phyloP scores from a whole-genome alignment of 2,888 invertebrate species.

The Pheosia gnoma region DNA sequence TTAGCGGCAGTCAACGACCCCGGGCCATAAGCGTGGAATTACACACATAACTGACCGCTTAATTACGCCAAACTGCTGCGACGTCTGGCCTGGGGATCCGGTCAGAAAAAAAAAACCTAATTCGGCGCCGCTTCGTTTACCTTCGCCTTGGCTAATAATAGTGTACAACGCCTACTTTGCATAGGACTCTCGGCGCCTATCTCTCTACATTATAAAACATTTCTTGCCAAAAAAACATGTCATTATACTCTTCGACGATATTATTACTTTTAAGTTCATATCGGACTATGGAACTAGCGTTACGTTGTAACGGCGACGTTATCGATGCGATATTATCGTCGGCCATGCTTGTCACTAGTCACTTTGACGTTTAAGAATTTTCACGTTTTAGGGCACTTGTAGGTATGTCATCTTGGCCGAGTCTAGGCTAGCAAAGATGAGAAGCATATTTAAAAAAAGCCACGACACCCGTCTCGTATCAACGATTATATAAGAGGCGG shows the following conservation, averaged over 20 bases:
- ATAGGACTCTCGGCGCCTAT: slow-evolving; percentile 50
- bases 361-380: slow-evolving; percentile 44
- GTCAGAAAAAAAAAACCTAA: slow-evolving; percentile 67
- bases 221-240: slow-evolving; percentile 72
- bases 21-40: slow-evolving; percentile 68
- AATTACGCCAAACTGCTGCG: slow-evolving; percentile 75
- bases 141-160: slow-evolving; percentile 58
- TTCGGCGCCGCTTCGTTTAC: slow-evolving; percentile 67
- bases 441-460: neutral
- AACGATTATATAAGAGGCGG: no score
- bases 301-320: slow-evolving; percentile 26
- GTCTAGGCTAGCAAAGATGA: neutral
- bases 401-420: slow-evolving; percentile 13
- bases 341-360: slow-evolving; percentile 61
- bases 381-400: slow-evolving; percentile 37
- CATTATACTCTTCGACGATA: slow-evolving; percentile 45
- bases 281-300: slow-evolving; percentile 22
- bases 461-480: neutral
- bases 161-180: slow-evolving; percentile 40
- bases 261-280: slow-evolving; percentile 39
- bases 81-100: slow-evolving; percentile 56
- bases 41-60: slow-evolving; percentile 72
- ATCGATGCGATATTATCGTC: slow-evolving; percentile 29
- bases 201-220: slow-evolving; percentile 61
- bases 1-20: slow-evolving; percentile 64